Conservation (phyloP, 1,140 invertebrate genomes). For the Panonychus citri region DNA sequence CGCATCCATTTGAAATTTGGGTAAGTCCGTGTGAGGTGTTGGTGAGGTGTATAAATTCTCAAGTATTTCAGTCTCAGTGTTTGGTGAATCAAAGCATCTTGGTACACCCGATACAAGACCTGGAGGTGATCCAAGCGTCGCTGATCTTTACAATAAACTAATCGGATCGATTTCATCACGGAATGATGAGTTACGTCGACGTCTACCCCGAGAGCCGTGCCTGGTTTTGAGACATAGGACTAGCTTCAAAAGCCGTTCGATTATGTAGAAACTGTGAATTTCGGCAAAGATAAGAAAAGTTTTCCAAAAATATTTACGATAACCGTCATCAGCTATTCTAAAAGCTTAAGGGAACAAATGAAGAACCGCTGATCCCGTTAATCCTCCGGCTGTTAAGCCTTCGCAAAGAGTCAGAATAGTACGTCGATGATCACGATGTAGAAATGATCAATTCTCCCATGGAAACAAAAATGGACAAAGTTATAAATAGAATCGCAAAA, state of each 20-base stretch:
- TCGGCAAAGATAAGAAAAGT: conserved; percentile 11
- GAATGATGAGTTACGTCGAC: neutral
- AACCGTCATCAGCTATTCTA: conserved; percentile 9
- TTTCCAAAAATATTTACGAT: conserved; percentile 9
- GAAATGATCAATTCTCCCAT: conserved; percentile 12
- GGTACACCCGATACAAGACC: neutral
- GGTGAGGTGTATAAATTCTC: neutral
- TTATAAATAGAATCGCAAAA: conserved; percentile 11
- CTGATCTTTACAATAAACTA: neutral
- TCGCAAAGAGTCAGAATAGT: conserved; percentile 12
- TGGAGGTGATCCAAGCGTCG: neutral
- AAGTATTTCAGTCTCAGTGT: neutral
- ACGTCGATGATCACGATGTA: conserved; percentile 6
- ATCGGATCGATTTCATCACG: neutral
- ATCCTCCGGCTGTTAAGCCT: conserved; percentile 11
- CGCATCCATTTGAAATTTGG: neutral
- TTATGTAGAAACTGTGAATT: conserved; percentile 10
- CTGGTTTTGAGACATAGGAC: neutral
- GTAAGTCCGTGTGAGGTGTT: neutral
- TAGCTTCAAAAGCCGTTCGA: conserved; percentile 9
- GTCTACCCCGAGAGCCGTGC: neutral
- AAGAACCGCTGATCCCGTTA: conserved; percentile 9
- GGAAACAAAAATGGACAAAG: conserved; percentile 11
- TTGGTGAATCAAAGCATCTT: neutral
- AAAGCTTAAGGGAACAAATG: conserved; percentile 13